These are phyloP conservation scores for Poicephalus gulielmi DNA, from an alignment of 2,113 vertebrate genomes.

Conservation along the genomic window DNA sequence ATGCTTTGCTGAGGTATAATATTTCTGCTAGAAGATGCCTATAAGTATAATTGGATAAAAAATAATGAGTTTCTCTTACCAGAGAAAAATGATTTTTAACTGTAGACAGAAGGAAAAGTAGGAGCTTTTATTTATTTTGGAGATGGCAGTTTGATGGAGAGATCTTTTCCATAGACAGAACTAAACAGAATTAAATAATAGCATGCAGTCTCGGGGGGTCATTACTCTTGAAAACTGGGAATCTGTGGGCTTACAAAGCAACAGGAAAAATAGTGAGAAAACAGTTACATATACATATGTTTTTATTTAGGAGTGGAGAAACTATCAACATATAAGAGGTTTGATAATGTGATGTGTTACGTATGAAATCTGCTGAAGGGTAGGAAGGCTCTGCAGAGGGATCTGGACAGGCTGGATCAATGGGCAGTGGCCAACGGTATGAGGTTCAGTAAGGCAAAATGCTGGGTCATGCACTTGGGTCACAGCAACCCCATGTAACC, in stretches of 20 bases:
- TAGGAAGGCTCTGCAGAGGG: background rate
- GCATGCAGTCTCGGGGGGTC: background rate
- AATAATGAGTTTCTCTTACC: background rate
- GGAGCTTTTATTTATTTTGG: background rate
- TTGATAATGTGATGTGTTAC: background rate
- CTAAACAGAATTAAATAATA: background rate
- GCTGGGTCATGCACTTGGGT: background rate
- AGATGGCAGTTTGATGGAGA: background rate
- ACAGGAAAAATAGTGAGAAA: background rate
- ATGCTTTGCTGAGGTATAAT: background rate
- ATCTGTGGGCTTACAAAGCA: background rate
- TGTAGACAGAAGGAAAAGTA: background rate
- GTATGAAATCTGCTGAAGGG: background rate
- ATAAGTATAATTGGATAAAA: background rate
- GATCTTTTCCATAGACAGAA: background rate
- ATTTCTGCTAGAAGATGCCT: background rate
- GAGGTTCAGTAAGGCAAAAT: background rate
- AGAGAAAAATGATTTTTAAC: background rate
- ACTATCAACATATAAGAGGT: background rate
- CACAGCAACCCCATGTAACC: background rate
- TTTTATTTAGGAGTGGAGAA: background rate
- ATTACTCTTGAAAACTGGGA: background rate
- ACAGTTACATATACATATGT: background rate
- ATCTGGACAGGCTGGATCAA: background rate
- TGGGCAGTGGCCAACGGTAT: background rate